phyloP scores from a whole-genome alignment of 2,888 invertebrate genomes.

The Luperina testacea region DNA sequence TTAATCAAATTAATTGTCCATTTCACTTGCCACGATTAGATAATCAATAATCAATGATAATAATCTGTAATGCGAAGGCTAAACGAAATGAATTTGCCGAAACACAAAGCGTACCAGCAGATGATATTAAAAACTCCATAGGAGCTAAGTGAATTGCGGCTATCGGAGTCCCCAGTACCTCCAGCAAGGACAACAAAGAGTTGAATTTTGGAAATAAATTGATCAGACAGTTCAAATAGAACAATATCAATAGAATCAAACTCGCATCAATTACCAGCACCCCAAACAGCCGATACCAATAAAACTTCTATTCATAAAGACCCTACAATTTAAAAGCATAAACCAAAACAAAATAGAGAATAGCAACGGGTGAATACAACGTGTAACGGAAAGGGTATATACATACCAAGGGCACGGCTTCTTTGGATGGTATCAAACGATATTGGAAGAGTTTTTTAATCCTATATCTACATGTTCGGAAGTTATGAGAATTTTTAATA shows the following conservation, averaged over 20 bases:
- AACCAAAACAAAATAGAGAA: constrained; percentile 63
- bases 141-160: background rate
- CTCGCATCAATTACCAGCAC: constrained; percentile 24
- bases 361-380: constrained; percentile 52
- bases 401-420: no score
- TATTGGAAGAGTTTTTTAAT: no score
- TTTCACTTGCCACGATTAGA: constrained; percentile 31
- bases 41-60: constrained; percentile 12
- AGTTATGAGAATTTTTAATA: no score
- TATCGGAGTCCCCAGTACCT: background rate
- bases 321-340: constrained; percentile 50
- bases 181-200: background rate
- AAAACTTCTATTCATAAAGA: constrained; percentile 27
- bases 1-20: constrained; percentile 32
- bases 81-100: background rate
- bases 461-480: no score
- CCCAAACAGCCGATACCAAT: constrained; percentile 15
- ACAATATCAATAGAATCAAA: constrained; percentile 19
- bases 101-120: background rate
- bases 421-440: no score
- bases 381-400: no score
- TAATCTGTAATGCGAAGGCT: background rate
- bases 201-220: background rate
- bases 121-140: background rate
- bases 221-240: background rate